phyloP scores from a whole-genome alignment of 2,797 vertebrate species.

The Scarus forsteni region DNA sequence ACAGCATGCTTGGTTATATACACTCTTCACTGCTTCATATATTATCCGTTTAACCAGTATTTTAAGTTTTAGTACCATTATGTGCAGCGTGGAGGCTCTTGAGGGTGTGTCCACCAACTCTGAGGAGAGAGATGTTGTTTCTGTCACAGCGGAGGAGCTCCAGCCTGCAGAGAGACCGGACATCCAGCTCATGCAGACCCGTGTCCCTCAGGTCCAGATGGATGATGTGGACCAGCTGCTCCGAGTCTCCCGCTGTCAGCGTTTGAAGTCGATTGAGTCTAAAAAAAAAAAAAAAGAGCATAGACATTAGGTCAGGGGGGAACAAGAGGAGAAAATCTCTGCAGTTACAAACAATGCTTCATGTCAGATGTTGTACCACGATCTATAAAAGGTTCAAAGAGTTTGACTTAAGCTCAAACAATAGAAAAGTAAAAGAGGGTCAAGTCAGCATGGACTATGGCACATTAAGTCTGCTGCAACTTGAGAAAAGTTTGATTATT shows the following conservation, averaged over 20 bases:
- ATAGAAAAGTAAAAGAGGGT: not conserved
- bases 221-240: conserved; percentile 90
- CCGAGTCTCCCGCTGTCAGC: conserved; percentile 80
- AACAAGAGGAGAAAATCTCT: not conserved
- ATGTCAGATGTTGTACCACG: too few relatives aligned
- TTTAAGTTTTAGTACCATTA: conserved; percentile 84
- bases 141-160: conserved; percentile 97
- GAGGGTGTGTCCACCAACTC: conserved; percentile 88
- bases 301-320: not conserved
- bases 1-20: conserved; percentile 7
- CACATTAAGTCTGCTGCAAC: conserved; percentile 7
- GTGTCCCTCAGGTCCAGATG: conserved; percentile 95
- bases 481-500: conserved; percentile 8
- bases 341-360: too few relatives aligned
- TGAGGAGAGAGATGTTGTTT: conserved; percentile 88
- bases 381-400: too few relatives aligned
- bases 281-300: not conserved
- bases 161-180: conserved; percentile 86
- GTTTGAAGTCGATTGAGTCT: conserved; percentile 91
- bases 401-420: too few relatives aligned
- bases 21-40: not conserved
- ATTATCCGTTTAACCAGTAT: not conserved
- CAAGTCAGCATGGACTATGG: not conserved
- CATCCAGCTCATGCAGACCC: conserved; percentile 89
- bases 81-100: conserved; percentile 90